These are phyloP conservation scores for Medauroidea extradentata DNA, from an alignment of 1,140 invertebrate species.

Conservation along the genomic window DNA sequence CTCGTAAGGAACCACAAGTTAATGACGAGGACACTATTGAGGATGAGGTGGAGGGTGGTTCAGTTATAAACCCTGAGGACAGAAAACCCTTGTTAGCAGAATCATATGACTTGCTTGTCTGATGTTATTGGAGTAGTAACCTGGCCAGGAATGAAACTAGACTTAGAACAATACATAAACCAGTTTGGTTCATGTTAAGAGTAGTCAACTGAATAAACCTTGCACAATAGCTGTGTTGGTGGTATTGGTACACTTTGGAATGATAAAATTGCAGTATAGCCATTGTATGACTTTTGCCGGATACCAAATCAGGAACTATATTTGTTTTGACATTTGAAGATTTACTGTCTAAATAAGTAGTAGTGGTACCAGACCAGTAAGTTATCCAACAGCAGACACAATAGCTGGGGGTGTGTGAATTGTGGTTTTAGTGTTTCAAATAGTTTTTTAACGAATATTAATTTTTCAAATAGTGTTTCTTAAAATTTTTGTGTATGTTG, in stretches of 20 bases:
- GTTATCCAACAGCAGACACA: conserved; percentile 26
- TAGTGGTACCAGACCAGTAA: conserved; percentile 20
- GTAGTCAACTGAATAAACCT: too few relatives aligned
- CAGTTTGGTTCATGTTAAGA: conserved; percentile 24
- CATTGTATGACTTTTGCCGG: conserved; percentile 30
- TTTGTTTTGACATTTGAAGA: conserved; percentile 34
- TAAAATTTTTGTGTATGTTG: too few relatives aligned
- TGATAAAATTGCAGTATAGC: conserved; percentile 25
- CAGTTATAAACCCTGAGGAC: too few relatives aligned
- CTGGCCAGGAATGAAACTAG: not conserved
- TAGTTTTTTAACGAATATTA: too few relatives aligned
- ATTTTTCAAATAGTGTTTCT: too few relatives aligned
- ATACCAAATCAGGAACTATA: conserved; percentile 24
- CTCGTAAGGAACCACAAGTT: too few relatives aligned
- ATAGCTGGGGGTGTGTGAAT: too few relatives aligned
- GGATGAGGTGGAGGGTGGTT: too few relatives aligned
- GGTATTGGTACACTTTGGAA: conserved; percentile 18
- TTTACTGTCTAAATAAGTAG: conserved; percentile 30
- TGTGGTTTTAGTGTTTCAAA: too few relatives aligned
- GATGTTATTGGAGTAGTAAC: conserved; percentile 19
- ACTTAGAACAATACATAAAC: conserved; percentile 6
- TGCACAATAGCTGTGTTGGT: conserved; percentile 19
- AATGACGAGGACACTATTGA: too few relatives aligned
- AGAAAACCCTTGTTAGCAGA: too few relatives aligned
- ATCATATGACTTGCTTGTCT: conserved; percentile 3